Conservation (phyloP, 2,888 invertebrate genomes). For the Mythimna albipuncta region DNA sequence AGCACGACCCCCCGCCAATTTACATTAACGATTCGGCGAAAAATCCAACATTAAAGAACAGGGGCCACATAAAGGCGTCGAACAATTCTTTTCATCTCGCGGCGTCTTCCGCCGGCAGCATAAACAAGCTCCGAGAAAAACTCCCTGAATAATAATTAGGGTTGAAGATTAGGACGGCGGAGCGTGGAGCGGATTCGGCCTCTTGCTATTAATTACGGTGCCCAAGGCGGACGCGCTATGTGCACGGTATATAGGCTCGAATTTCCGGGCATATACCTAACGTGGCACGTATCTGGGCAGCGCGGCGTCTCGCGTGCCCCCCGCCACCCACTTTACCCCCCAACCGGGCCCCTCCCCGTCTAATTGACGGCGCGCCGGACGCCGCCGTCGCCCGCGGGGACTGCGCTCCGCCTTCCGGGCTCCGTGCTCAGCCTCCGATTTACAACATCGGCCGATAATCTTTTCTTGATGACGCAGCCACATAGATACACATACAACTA, state of each 20-base stretch:
- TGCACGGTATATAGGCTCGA: conserved; percentile 81
- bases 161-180: conserved; percentile 68
- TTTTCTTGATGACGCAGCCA: conserved; percentile 86
- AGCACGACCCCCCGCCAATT: conserved; percentile 71
- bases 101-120: conserved; percentile 66
- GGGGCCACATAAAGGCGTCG: conserved; percentile 63
- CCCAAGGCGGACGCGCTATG: conserved; percentile 69
- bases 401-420: conserved; percentile 82
- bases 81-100: conserved; percentile 74
- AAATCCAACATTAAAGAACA: conserved; percentile 68
- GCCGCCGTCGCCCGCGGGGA: conserved; percentile 83
- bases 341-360: conserved; percentile 77
- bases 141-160: conserved; percentile 73
- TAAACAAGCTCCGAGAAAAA: conserved; percentile 73
- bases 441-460: conserved; percentile 88
- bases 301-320: conserved; percentile 73
- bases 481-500: conserved; percentile 52
- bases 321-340: conserved; percentile 63
- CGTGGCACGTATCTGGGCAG: conserved; percentile 72
- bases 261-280: conserved; percentile 85
- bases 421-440: conserved; percentile 77
- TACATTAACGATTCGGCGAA: conserved; percentile 77
- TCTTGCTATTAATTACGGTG: conserved; percentile 83
- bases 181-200: conserved; percentile 73
- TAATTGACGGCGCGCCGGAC: conserved; percentile 88